Evolutionary conservation across 2,888 invertebrate species (phyloP), one percentile per base, ranked within the genome.

Genomic region (Tridacna crocea): DNA sequence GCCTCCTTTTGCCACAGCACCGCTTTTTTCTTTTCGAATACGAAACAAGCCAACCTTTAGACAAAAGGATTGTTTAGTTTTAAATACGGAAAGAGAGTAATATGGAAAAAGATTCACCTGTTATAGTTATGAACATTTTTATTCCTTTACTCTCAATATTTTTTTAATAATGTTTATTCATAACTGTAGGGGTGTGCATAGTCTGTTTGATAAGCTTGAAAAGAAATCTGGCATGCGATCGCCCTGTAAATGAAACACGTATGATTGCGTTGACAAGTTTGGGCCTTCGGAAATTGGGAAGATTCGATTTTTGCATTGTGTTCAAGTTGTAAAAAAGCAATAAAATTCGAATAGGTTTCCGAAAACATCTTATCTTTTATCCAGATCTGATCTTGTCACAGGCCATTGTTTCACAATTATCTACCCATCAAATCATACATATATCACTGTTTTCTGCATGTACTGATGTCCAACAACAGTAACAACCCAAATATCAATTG

Each of bases 281-380:
- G 8, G 51, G 51, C 70, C 70, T 70, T 51, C 70, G 70, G 70
- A 51, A 70, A 70, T 51, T 70, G 70, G 70, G 24, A 11, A 51
- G 70, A 17, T 26, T 51, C 26, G 70, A 70, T 70, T 51, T 72
- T 27, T 72, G 72, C 60, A 82, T 85, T 85, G 81, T 85, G 65
- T 47, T 61, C 19, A 60, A 47, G 85, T 83, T 77, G 79, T 85
- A 83, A 85, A 85, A 85, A 51, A 79, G 85, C 81, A 85, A 85
- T 85, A 83, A 85, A 83, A 83, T 79, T 82, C 80, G 80, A 85
- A 85, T 83, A 79, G 77, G 85, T 81, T 82, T 82, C 72, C 73
- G 73, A 65, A 60, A 51, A 77, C 36, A 36, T 83, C 83, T 83
- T 79, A 85, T 81, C 76, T 58, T 27, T 19, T 73, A 22, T 46